Percentiles rank a stretch among this genome's conserved stretches.
Conservation (phyloP, 2,888 invertebrate species). For the Limenitis camilla region DNA sequence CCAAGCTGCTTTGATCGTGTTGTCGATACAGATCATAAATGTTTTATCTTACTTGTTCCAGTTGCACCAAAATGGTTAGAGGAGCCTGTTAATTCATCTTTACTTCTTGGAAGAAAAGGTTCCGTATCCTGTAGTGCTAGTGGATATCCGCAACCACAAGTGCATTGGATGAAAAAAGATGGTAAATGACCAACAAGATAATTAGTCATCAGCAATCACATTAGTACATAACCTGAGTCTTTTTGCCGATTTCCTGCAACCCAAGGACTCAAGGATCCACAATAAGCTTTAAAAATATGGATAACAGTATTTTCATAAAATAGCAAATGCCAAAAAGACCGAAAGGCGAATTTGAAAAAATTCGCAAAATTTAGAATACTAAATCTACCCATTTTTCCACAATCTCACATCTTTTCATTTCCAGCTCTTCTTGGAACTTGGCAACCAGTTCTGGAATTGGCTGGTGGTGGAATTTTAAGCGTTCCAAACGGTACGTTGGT, state of each 20-base stretch:
- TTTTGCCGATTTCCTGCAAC: too few species aligned
- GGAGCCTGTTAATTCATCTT: constrained; percentile 82
- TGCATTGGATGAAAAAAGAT: constrained; percentile 84
- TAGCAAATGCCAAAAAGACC: too few species aligned
- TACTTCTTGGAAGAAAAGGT: constrained; percentile 81
- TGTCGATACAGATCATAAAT: too few species aligned
- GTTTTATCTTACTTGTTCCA: constrained; percentile 48
- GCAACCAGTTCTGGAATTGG: constrained; percentile 66
- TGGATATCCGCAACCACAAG: constrained; percentile 85
- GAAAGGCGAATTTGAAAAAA: too few species aligned
- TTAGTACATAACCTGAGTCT: too few species aligned
- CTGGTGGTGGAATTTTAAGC: constrained; percentile 65
- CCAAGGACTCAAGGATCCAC: too few species aligned
- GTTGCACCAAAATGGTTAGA: constrained; percentile 86
- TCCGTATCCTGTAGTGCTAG: constrained; percentile 84
- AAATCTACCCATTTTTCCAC: too few species aligned
- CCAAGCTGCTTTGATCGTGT: too few species aligned
- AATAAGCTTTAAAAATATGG: too few species aligned
- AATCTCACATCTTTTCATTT: constrained; percentile 1
- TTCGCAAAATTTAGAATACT: too few species aligned
- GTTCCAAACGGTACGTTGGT: constrained; percentile 64
- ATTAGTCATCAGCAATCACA: too few species aligned
- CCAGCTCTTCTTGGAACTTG: constrained; percentile 62
- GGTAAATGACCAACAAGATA: constrained; percentile 62
- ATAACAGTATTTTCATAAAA: too few species aligned